Base-by-base conservation (phyloP, 92 coral and sea anemone genomes). In the Epizoanthus stellaris region DNA sequence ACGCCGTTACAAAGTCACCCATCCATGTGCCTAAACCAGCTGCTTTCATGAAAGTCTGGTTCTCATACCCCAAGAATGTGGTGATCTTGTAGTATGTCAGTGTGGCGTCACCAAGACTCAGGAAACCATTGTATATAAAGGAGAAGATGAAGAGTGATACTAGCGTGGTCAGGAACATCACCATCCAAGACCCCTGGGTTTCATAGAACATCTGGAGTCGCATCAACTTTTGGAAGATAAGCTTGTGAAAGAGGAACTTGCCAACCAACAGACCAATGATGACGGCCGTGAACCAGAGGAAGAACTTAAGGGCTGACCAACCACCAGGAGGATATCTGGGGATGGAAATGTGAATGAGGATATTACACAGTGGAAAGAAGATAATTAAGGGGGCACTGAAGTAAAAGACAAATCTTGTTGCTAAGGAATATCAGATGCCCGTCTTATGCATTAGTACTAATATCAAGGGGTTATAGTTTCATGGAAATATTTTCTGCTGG, bases 1-100 rank as follows among this genome's bases (percentile, higher is more conserved):
- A 96, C 15, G 99, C 99, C 12, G 99, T 96, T 21, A 96, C 95
- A 88, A 96, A 96, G 76, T 96, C 99, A 16, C 99, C 99, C 93
- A 92, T 96, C 99, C 99, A 96, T 12, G 99, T 96, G 36, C 99
- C 99, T 73, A 96, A 64, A 9, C 90, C 99, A 16, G 99, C 99
- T n/a, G 95, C 94, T 85, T 95, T 96, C 99, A 96, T 96, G 73
- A 96, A 96, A 9, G 93, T 94, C 74, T 91, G 94, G 72, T 96
- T 96, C 79, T 90, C 89, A 54, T 93, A 75, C 8, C 98, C 96
- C 36, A 96, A 84, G 62, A 86, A 93, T 19, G 90, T 75, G 0
- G 99, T 92, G 15, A 96, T 74, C 23, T 93, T 80, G 76, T 96
- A 95, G 30, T 80, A 68, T 0, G 93, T 82, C 13, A 96, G 75